Conservation (phyloP, 2,797 vertebrate genomes). For the Oreonectes daqikongensis region DNA sequence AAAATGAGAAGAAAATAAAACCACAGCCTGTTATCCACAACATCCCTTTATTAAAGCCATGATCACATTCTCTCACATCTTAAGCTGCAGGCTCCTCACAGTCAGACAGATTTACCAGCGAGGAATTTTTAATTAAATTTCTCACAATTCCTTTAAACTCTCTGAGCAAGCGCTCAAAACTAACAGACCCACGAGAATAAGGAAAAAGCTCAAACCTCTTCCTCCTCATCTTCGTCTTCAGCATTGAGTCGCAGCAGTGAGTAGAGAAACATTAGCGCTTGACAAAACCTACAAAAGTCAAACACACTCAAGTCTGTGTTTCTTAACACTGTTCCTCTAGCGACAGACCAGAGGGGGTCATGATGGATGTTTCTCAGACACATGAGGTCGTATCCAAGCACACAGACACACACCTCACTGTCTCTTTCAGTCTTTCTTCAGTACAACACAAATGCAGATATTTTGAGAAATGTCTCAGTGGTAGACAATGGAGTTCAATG, state of each 20-base stretch:
- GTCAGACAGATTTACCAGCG: constrained; percentile 58
- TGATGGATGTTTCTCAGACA: constrained; percentile 36
- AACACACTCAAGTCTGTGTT: neutral
- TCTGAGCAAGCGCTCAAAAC: neutral
- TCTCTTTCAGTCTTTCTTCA: too few species aligned
- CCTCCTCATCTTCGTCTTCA: constrained; percentile 77
- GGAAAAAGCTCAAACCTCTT: constrained; percentile 62
- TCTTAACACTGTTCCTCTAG: constrained; percentile 3
- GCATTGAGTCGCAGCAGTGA: constrained; percentile 79
- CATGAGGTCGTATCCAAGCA: constrained; percentile 12
- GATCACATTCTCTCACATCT: neutral
- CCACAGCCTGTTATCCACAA: too few species aligned
- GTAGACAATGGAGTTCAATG: too few species aligned
- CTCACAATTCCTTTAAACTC: constrained; percentile 57
- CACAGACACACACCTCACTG: neutral
- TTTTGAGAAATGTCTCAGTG: too few species aligned
- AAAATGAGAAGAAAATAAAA: too few species aligned
- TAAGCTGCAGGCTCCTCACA: constrained; percentile 16
- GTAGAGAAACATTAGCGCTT: constrained; percentile 78
- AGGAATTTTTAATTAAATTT: constrained; percentile 72
- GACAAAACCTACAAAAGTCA: neutral
- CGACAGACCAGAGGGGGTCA: constrained; percentile 2
- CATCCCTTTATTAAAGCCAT: too few species aligned
- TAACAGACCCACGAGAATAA: constrained; percentile 40
- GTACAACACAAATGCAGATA: too few species aligned